These are phyloP conservation scores for Griposia aprilina DNA, from an alignment of 2,888 invertebrate genomes.

Conservation along the genomic window DNA sequence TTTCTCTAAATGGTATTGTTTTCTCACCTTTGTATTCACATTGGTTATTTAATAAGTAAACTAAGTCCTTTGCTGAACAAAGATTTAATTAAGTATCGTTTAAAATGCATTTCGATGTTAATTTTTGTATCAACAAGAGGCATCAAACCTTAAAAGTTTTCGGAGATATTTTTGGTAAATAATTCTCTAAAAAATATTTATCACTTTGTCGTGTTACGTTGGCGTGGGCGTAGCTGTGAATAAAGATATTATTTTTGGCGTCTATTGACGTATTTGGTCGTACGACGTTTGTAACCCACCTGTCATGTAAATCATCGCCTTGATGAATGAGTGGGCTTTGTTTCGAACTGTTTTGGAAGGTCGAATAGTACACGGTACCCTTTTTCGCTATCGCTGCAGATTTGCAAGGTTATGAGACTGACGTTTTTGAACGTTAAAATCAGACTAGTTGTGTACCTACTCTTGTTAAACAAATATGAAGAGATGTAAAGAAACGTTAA, in stretches of 20 bases:
- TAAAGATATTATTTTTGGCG: conserved; percentile 66
- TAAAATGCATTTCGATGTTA: background rate
- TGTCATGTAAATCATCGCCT: conserved; percentile 66
- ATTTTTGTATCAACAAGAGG: conserved; percentile 34
- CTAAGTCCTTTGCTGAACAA: conserved; percentile 42
- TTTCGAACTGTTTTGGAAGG: conserved; percentile 55
- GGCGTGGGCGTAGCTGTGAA: conserved; percentile 61
- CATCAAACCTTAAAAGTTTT: conserved; percentile 42
- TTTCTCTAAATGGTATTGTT: conserved; percentile 10
- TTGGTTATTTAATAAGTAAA: conserved; percentile 23
- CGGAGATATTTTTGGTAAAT: conserved; percentile 55
- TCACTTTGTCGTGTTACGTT: conserved; percentile 43
- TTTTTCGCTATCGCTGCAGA: conserved; percentile 33
- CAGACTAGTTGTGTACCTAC: background rate
- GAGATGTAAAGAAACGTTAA: background rate
- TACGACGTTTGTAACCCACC: conserved; percentile 60
- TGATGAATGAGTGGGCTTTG: conserved; percentile 60
- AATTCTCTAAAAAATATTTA: conserved; percentile 47
- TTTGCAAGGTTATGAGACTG: conserved; percentile 27
- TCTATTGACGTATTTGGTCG: conserved; percentile 68
- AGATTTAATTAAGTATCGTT: conserved; percentile 25
- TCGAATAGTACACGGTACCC: conserved; percentile 55
- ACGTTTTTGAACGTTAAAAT: background rate
- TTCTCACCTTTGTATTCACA: conserved; percentile 36
- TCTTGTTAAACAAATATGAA: background rate